Evolutionary conservation across 2,888 invertebrate species (phyloP), one percentile per base, ranked within the genome.

Genomic region (Malachius bipustulatus): DNA sequence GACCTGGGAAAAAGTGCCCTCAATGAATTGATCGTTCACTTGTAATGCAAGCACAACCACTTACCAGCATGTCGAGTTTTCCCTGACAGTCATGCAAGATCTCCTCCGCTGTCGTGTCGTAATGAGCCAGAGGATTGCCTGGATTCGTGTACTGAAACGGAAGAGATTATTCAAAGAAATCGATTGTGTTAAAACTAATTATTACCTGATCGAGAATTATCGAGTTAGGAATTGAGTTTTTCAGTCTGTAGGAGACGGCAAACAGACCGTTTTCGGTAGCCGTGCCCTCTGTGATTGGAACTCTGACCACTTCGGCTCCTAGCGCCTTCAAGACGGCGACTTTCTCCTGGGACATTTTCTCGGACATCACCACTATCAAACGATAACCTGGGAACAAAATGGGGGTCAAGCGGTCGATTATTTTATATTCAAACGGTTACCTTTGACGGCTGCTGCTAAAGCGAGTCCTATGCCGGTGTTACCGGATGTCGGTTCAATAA

Each of bases 341-440:
- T 66, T 98, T 99, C 62, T 98, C 98, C 57, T 88, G 83, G 16
- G 96, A 96, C 98, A 98, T 98, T 68, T 97, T 98, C 59, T 94
- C 90, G 1, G 98, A 97, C 81, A 98, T 84, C 0, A 97, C 93
- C 56, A 99, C 96, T 35, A 97, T 80, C 63, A 96, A 96, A 46
- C 82, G 78, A 65, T 98, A 99, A 4, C 94, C 74, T 67, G n/a
- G n/a, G n/a, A n/a, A n/a, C n/a, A n/a, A n/a, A n/a, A n/a, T n/a
- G n/a, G n/a, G n/a, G n/a, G n/a, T n/a, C n/a, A n/a, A n/a, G n/a
- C n/a, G n/a, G n/a, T n/a, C n/a, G n/a, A n/a, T n/a, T n/a, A n/a
- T n/a, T n/a, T n/a, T n/a, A n/a, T n/a, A n/a, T n/a, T n/a, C n/a
- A n/a, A n/a, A n/a, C n/a, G n/a, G 14, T 14, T 47, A 47, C 64